Evolutionary conservation across 2,888 invertebrate species (phyloP), one percentile per base, ranked within the genome.

Genomic region (Pseudanteris insignis): DNA sequence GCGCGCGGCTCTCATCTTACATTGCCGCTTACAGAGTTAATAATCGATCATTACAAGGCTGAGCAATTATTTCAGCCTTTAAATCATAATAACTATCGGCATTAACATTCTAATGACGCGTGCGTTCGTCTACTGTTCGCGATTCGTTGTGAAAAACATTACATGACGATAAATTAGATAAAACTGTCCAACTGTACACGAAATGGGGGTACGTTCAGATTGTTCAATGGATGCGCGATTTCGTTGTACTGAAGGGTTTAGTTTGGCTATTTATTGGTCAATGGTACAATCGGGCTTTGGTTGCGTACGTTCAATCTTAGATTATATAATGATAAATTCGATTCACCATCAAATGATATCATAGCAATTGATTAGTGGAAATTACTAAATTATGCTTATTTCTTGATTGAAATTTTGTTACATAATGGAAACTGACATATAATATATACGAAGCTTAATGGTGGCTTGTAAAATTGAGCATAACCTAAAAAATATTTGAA

Each of bases 141-240:
- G 30, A 37, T 43, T 57, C 30, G 25, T 43, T 57, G 25, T 30
- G 37, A 32, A 50, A 43, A 38, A 38, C 50, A 50, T 50, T 58
- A 38, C 50, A 44, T 58, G 50, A 50, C 50, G 43, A 44, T 50
- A 58, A 44, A 44, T 58, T 50, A 44, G 50, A 50, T 50, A 50
- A 50, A 58, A 44, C 32, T 50, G 50, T 50, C 34, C 32, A 33
- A 12, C 36, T 43, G 43, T 57, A n/a, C n/a, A 43, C 18, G 43
- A 25, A 37, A 43, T 2, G 13, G 15, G 13, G 10, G 15, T 24
- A 30, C 14, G 18, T 29, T 43, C 11, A 15, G 29, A 18, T 26
- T 26, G 24, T 9, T 7, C 12, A 9, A 43, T 24, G 25, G 21
- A 21, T 14, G 29, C 1, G 4, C 37, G 30, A 36, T 43, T 44